Base-by-base conservation (phyloP, 2,888 invertebrate species). In the Agonum fuliginosum region DNA sequence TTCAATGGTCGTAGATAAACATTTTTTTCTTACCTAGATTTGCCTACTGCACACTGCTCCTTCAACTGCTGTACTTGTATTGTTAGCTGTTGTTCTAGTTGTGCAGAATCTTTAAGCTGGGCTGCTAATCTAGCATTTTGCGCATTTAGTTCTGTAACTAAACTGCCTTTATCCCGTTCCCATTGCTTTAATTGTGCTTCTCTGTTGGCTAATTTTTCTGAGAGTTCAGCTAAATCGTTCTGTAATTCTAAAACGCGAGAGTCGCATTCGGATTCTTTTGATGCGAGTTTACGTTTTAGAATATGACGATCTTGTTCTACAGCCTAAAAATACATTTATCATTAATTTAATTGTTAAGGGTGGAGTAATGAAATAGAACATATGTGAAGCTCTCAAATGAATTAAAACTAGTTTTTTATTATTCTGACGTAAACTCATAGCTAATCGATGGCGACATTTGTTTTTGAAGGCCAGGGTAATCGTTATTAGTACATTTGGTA, bases 231-330 rank as follows among this genome's bases (percentile, higher is more conserved):
- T 84, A 97, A 91, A 88, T 98, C 98, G 81, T 94, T 93, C 86
- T 97, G 96, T 51, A 97, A 89, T 86, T 98, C 98, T 82, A 94
- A 87, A 54, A 96, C 91, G 80, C 94, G 91, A 69, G 95, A 93
- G 82, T 98, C 97, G 85, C 95, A 95, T 86, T 98, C 97, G 27
- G 95, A 94, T 85, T 95, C 94, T 46, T 94, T 92, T 46, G 95
- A 93, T 83, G 95, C 94, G 84, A 98, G 88, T 83, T 95, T 94
- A 79, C 97, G 91, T 78, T 95, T 91, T 70, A 98, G 89, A 70
- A 94, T 90, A 87, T 98, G 95, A 82, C 97, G 94, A 87, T 98
- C 97, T 87, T 98, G 97, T 87, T 97, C 97, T 86, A 97, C 89
- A 84, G 93, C 93, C 97, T 98, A 65, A n/a, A 65, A 69, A 37